These are phyloP conservation scores for Tinamus guttatus DNA, from an alignment of 2,113 vertebrate species.

Conservation along the genomic window DNA sequence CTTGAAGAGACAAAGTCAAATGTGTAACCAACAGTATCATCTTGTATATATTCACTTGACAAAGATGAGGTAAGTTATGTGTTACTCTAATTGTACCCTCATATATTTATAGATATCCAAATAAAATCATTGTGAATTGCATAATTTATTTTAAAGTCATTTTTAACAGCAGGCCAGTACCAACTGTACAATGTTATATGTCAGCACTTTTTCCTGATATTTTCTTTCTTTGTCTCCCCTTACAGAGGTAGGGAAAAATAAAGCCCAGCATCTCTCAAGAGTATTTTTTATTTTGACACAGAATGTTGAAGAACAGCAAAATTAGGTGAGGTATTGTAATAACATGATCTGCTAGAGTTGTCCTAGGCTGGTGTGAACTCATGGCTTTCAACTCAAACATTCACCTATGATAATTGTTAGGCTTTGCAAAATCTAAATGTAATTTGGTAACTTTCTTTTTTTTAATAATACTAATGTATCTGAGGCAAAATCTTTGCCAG, in stretches of 20 bases:
- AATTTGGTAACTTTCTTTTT: neutral
- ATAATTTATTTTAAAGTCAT: neutral
- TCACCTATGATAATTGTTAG: neutral
- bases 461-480: neutral
- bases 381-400: neutral
- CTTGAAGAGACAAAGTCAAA: neutral
- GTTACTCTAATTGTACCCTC: neutral
- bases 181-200: neutral
- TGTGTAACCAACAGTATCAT: neutral
- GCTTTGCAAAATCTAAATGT: neutral
- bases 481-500: neutral
- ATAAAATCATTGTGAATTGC: neutral
- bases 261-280: neutral
- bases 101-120: neutral
- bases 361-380: neutral
- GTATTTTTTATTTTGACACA: neutral
- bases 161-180: neutral
- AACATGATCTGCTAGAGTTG: neutral
- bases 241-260: neutral
- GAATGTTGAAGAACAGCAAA: neutral
- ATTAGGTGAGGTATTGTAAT: neutral
- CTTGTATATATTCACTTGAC: neutral
- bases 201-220: neutral
- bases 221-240: conserved; percentile 10
- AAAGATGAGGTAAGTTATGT: conserved; percentile 38